Evolutionary conservation across 2,797 vertebrate genomes (phyloP), one percentile per base, ranked within the genome.

Genomic region (Pangasius larnaudii): DNA sequence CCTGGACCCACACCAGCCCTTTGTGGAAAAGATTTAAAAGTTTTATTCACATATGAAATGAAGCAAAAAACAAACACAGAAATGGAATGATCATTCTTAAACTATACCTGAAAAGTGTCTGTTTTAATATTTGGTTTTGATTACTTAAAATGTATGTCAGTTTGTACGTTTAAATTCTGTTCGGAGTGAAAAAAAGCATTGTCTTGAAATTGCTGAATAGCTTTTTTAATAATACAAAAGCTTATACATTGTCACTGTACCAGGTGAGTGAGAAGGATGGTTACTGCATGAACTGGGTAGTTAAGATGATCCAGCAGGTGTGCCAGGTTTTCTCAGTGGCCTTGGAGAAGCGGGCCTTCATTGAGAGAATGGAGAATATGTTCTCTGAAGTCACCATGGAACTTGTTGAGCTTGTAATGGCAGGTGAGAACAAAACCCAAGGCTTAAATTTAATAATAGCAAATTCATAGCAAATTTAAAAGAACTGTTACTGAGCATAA

Each of bases 181-280:
- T 46, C 46, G 27, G 9, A 49, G 42, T 69, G 16, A 36, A 27
- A 49, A 49, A 24, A 74, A 24, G 18, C 33, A 71, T 19, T 71
- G 71, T 46, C 39, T 49, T 46, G 71, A 46, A 74, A 74, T 27
- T 22, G 46, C 39, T 74, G 11, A 46, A 46, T 74, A 14, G 9
- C 9, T 8, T 74, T 74, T 74, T 22, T 24, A 42, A 46, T 14
- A 74, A 49, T 46, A 74, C 39, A 74, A 5, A 74, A 11, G 19
- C 9, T 72, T 24, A 4, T 36, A 39, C 10, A 11, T n/a, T 74
- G 39, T 49, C 39, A 36, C 39, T 75, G 69, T 83, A 27, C 18
- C 90, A 99, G 98, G 98, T 99, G 85, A 98, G 97, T 19, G 97
- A 98, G 93, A 98, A 97, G 93, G 98, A 99, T 3, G 91, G 96